Evolutionary conservation across 2,888 invertebrate species (phyloP).

Genomic region (Perithous albicinctus): DNA sequence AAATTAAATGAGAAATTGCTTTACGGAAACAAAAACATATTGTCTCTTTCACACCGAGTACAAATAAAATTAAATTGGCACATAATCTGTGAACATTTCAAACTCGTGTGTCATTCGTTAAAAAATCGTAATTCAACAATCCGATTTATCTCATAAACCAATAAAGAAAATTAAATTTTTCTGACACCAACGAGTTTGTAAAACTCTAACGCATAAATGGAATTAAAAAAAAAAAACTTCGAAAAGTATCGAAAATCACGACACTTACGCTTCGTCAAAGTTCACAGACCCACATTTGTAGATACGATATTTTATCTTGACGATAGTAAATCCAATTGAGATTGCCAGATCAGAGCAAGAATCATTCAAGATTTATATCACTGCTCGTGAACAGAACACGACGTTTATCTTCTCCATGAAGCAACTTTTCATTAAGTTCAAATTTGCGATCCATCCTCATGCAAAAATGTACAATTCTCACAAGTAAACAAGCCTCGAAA

Average conservation of each 20-base stretch:
- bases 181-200: too few relatives aligned
- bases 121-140: too few relatives aligned
- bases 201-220: too few relatives aligned
- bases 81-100: too few relatives aligned
- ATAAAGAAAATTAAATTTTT: too few relatives aligned
- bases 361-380: neutral
- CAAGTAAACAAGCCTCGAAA: slow-evolving; percentile 13
- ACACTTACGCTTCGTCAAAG: too few relatives aligned
- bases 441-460: neutral
- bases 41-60: neutral
- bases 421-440: neutral
- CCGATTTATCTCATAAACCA: too few relatives aligned
- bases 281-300: too few relatives aligned
- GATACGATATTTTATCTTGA: too few relatives aligned
- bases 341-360: neutral
- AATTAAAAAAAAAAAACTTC: neutral
- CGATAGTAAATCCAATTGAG: too few relatives aligned
- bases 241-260: too few relatives aligned
- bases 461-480: neutral
- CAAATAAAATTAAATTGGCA: neutral
- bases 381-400: neutral
- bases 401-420: neutral
- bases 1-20: neutral
- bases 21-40: neutral
- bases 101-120: too few relatives aligned